Evolutionary conservation across 2,113 vertebrate species (phyloP), one percentile per base, ranked within the genome.

Genomic region (Tychaedon coryphoeus): DNA sequence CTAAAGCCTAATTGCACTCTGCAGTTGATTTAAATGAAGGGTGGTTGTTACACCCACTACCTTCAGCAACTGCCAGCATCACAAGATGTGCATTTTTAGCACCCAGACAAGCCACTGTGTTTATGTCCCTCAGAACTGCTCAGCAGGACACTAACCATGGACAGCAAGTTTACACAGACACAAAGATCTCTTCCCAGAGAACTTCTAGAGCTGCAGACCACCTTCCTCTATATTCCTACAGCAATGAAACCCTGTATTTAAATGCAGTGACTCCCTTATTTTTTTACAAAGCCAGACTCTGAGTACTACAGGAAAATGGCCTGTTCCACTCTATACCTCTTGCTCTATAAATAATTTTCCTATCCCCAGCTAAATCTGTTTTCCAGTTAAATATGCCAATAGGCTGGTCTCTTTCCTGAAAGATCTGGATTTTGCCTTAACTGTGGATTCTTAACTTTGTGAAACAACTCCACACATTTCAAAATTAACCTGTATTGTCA

Each of bases 1-100:
- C 31, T 90, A 45, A 95, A 90, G 60, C 67, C 73, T 95, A 93
- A 95, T 94, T 92, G 82, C 92, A 92, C 74, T 93, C 57, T 74
- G 69, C 71, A 86, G 48, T 57, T 72, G 48, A 74, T 48, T 94
- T 40, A 28, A 61, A 31, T 42, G 87, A 76, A 69, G 26, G 31
- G 34, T 83, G 71, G 40, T 69, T 75, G 62, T 69, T 90, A 90
- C 47, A 90, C 78, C 62, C 87, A 76, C 78, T 36, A 56, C 47
- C 54, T 61, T 38, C 78, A 70, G 47, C 53, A 53, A 31, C 36
- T 87, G 10, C 34, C 53, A 86, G 90, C 60, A 51, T 40, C 86
- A 87, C 40, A 16, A 74, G 23, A 77, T 40, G 40, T 4, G 6
- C 78, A 48, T 64, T 94, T 92, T 88, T 71, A 86, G 43, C 54